Percentiles rank a stretch among this genome's conserved stretches.
phyloP scores from a whole-genome alignment of 2,888 invertebrate species.

The Diplazon laetatorius region DNA sequence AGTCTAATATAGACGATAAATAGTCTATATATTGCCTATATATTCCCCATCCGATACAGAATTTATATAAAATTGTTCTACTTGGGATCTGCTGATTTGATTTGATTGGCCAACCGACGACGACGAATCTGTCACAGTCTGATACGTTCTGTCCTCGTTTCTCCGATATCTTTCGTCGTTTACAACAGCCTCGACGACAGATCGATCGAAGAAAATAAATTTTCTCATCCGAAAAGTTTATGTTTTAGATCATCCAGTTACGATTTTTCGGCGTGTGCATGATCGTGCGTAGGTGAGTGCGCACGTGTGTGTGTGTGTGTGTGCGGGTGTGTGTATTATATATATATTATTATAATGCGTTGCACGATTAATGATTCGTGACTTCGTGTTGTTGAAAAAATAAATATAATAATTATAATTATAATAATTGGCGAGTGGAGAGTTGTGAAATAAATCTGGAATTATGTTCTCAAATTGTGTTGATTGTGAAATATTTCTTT shows the following conservation, averaged over 20 bases:
- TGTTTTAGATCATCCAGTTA: conserved; percentile 41
- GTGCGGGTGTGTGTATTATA: conserved; percentile 32
- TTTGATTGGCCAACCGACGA: no score
- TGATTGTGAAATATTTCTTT: neutral
- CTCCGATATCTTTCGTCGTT: conserved; percentile 21
- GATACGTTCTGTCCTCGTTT: conserved; percentile 22
- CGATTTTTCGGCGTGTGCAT: no score
- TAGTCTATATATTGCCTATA: no score
- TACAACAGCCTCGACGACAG: neutral
- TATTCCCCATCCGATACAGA: no score
- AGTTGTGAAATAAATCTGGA: conserved; percentile 56
- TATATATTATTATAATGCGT: conserved; percentile 50
- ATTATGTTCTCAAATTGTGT: conserved; percentile 52
- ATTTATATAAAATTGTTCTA: no score
- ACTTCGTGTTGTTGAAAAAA: conserved; percentile 51
- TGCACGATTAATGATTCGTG: conserved; percentile 38
- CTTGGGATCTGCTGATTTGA: no score
- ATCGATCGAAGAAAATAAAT: conserved; percentile 16
- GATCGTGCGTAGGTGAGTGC: neutral
- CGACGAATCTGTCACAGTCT: conserved; percentile 2
- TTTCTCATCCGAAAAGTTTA: conserved; percentile 31
- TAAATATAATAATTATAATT: no score
- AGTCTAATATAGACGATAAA: no score
- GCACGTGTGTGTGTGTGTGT: conserved; percentile 18
- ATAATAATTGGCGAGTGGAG: conserved; percentile 40